Base-by-base conservation (phyloP, 2,113 vertebrate species). In the Mystacornis crossleyi region DNA sequence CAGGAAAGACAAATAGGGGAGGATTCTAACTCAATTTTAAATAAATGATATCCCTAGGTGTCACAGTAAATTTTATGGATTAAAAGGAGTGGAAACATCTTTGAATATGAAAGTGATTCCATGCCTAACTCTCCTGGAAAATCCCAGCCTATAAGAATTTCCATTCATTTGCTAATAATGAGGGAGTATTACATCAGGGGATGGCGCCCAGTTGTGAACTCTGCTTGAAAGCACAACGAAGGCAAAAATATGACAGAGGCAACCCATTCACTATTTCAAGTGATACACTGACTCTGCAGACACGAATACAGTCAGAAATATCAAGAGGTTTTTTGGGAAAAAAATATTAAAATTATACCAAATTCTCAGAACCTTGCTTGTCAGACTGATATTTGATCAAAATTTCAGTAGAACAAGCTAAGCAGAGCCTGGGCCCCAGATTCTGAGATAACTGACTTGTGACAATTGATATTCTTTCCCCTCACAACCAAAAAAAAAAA, bases 251-350 rank as follows among this genome's bases (percentile, higher is more conserved):
- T 57, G 53, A 54, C 33, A 84, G 47, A 71, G 5, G 28, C 23
- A 81, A 78, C 2, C 1, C 17, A 74, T 57, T 73, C 40, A 72
- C 33, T 57, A 12, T 18, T 73, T 86, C 47, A 90, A 70, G 29
- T 51, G 31, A 50, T 14, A 61, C 25, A 47, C 0, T 29, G 23
- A 57, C 18, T 38, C 25, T 26, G 42, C 28, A 86, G 20, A 83
- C 80, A 77, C 7, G 21, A 75, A 36, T 26, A 47, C 2, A 60
- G 9, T 34, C 47, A 82, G 23, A 89, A 84, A 86, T 29, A 57
- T 4, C 10, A 25, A 23, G 8, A 16, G 4, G 0, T 9, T 51
- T 5, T 57, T 65, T 3, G 5, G 16, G 31, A 3, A 12, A 43
- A 43, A 61, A 20, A 24, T 3, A 10, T 17, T 33, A 14, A 70